phyloP scores from a whole-genome alignment of 1,140 invertebrate genomes.

The Polyergus mexicanus region DNA sequence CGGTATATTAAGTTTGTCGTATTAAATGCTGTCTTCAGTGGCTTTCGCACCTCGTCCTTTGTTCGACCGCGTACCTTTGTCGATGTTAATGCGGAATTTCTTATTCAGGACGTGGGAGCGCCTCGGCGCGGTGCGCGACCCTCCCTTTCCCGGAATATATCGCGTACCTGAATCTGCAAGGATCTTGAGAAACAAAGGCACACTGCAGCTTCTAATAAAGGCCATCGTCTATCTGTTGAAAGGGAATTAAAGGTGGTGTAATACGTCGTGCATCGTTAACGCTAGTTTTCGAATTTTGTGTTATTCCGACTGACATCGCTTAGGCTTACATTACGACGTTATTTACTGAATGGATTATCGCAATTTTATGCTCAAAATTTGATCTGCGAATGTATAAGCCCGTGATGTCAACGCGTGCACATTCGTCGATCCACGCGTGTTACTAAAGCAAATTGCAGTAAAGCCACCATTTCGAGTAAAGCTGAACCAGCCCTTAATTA shows the following conservation, averaged over 20 bases:
- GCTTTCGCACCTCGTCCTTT: slow-evolving; percentile 47
- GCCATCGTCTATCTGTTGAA: slow-evolving; percentile 39
- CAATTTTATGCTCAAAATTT: slow-evolving; percentile 19
- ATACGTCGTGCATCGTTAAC: slow-evolving; percentile 32
- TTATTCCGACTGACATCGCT: neutral
- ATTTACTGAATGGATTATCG: slow-evolving; percentile 7
- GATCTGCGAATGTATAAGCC: neutral
- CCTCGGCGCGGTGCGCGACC: neutral
- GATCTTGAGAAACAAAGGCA: slow-evolving; percentile 53
- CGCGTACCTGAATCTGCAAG: slow-evolving; percentile 43
- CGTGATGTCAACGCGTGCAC: neutral
- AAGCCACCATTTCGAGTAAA: neutral
- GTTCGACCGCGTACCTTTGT: slow-evolving; percentile 25
- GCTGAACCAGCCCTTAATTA: slow-evolving; percentile 21
- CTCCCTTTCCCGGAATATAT: slow-evolving; percentile 38
- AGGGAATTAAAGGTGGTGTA: slow-evolving; percentile 49
- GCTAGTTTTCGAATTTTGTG: slow-evolving; percentile 3
- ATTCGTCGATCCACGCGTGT: neutral
- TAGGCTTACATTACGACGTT: neutral
- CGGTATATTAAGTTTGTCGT: slow-evolving; percentile 48
- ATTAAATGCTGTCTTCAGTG: slow-evolving; percentile 26
- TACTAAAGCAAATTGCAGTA: slow-evolving; percentile 32
- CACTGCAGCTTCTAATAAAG: slow-evolving; percentile 47
- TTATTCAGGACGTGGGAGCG: slow-evolving; percentile 36
- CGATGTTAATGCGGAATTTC: slow-evolving; percentile 57